Percentiles rank a stretch among this genome's conserved stretches.
Evolutionary conservation across 2,113 vertebrate genomes (phyloP).

Genomic region (Cavia aperea): DNA sequence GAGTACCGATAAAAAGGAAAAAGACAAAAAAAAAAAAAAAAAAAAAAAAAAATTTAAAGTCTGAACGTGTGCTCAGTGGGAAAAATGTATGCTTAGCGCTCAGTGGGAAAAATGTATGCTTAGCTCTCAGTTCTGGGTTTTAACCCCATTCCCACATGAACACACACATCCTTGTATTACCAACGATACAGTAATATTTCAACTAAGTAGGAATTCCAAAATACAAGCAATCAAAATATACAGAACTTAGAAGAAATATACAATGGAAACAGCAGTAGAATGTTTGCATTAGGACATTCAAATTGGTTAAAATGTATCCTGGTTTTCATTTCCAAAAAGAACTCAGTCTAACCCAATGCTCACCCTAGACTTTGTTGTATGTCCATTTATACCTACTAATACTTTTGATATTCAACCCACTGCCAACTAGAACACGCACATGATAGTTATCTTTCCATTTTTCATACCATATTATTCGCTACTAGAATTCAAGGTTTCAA

Average conservation of each 20-base stretch:
- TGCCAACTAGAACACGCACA: neutral
- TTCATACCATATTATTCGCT: neutral
- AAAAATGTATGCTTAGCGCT: neutral
- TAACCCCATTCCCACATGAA: neutral
- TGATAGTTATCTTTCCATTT: neutral
- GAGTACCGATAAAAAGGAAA: too few relatives aligned
- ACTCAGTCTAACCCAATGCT: neutral
- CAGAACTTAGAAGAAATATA: neutral
- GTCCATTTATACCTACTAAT: conserved; percentile 16
- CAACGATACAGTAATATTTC: conserved; percentile 10
- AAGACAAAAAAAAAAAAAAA: too few relatives aligned
- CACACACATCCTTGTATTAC: neutral
- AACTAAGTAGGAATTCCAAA: neutral
- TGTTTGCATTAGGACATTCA: conserved; percentile 16
- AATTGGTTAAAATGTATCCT: neutral
- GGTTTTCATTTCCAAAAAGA: conserved; percentile 23
- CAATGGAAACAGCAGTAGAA: conserved; percentile 25
- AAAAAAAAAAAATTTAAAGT: neutral
- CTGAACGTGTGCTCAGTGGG: neutral
- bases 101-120: neutral
- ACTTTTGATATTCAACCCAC: conserved; percentile 26
- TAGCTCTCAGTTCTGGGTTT: neutral
- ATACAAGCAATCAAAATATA: neutral
- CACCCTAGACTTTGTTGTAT: neutral
- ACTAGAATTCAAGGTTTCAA: neutral